Conservation (phyloP, 35 echinoderm and acorn worm genomes). For the Hemicentrotus pulcherrimus region DNA sequence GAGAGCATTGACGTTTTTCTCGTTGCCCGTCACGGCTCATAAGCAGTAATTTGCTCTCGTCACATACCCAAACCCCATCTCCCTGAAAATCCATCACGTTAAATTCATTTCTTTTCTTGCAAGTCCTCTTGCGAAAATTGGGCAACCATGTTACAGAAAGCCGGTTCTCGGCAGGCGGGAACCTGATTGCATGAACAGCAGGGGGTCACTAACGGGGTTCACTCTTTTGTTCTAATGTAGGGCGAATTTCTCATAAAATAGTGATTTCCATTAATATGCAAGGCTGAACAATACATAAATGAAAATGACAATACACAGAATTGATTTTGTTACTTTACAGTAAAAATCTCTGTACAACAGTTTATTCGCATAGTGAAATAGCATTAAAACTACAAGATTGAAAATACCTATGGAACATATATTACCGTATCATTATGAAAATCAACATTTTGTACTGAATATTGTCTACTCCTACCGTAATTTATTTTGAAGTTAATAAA, state of each 20-base stretch:
- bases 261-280: neutral
- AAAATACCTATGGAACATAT: too few species aligned
- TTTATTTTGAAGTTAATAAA: too few species aligned
- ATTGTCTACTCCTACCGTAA: too few species aligned
- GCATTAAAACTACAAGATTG: too few species aligned
- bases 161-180: neutral
- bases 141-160: neutral
- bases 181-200: neutral
- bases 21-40: slow-evolving; percentile 10
- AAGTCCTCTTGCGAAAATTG: neutral
- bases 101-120: neutral
- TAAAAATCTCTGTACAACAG: too few species aligned
- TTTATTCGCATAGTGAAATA: too few species aligned
- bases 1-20: neutral
- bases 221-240: neutral
- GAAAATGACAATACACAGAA: too few species aligned
- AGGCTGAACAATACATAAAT: neutral
- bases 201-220: neutral
- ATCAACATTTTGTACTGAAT: too few species aligned
- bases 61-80: neutral
- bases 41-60: slow-evolving; percentile 4
- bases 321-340: too few species aligned
- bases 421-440: too few species aligned
- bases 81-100: slow-evolving; percentile 38
- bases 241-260: neutral